Conservation (phyloP, 2,888 invertebrate species). For the Ophraella communa region DNA sequence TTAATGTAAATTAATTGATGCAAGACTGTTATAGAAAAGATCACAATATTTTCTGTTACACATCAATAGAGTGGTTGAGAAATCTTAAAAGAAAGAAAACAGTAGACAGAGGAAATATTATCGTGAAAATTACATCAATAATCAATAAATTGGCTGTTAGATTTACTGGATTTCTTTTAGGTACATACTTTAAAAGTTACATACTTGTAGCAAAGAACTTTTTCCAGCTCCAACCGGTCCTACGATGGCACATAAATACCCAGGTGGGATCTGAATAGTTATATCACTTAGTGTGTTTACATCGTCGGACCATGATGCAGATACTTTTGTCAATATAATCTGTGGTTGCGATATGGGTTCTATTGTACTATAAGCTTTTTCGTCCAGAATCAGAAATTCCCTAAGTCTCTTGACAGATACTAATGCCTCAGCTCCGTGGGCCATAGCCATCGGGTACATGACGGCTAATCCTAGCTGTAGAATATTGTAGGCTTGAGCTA, state of each 20-base stretch:
- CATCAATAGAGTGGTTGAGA: no score
- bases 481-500: slow-evolving; percentile 62
- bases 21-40: no score
- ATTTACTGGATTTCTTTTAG: no score
- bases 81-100: no score
- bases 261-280: slow-evolving; percentile 60
- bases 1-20: no score
- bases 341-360: slow-evolving; percentile 33
- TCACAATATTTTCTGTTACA: no score
- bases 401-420: slow-evolving; percentile 64
- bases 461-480: slow-evolving; percentile 65
- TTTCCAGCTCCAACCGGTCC: slow-evolving; percentile 91
- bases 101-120: no score
- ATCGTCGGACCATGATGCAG: slow-evolving; percentile 49
- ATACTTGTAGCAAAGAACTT: slow-evolving; percentile 61
- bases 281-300: slow-evolving; percentile 50
- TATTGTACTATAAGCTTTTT: slow-evolving; percentile 56
- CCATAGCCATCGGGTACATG: slow-evolving; percentile 66
- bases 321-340: slow-evolving; percentile 44
- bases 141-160: no score
- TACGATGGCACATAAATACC: slow-evolving; percentile 74
- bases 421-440: slow-evolving; percentile 66
- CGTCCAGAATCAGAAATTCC: slow-evolving; percentile 65
- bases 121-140: no score
- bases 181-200: neutral